Evolutionary conservation across 2,888 invertebrate species (phyloP), one percentile per base, ranked within the genome.

Genomic region (Ichneumoninae sp.): DNA sequence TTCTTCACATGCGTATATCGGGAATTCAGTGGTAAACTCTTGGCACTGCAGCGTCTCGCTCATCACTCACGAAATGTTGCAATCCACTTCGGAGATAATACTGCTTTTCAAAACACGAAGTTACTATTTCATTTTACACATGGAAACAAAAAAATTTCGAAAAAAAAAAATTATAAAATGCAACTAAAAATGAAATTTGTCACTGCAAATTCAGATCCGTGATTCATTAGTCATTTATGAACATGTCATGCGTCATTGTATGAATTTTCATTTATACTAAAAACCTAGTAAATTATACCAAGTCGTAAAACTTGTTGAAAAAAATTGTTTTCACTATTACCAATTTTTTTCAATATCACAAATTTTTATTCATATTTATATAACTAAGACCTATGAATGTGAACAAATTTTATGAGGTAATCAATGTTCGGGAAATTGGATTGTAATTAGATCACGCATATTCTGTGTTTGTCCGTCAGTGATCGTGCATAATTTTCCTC

Each of bases 1-100:
- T 70, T 66, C 47, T 57, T 8, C 66, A 40, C 22, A 60, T 22
- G 73, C 44, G 22, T 44, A 44, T 6, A 10, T 57, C 13, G 44
- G 16, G n/a, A 22, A 60, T 73, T 57, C 57, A 5, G 4, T 44
- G 3, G 30, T 8, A 57, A 73, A 60, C 16, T 5, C 22, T 54
- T 71, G 52, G 22, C 36, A 22, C 36, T 54, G 22, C 22, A 6
- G 47, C 50, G n/a, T 3, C n/a, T 8, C 50, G 33, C 26, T 57
- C 26, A 26, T 10, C 22, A 16, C 7, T 69, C 3, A 13, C 36
- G 33, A 54, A 71, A 54, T 57, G 13, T 22, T 22, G 57, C 57
- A 57, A 57, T 26, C 0, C 3, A 4, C 13, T 4, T 4, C 26
- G 0, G 4, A 26, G 22, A 57, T 26, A 57, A 1, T 57, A 47